Evolutionary conservation across 2,113 vertebrate genomes (phyloP).

Genomic region (Alethe castanea): DNA sequence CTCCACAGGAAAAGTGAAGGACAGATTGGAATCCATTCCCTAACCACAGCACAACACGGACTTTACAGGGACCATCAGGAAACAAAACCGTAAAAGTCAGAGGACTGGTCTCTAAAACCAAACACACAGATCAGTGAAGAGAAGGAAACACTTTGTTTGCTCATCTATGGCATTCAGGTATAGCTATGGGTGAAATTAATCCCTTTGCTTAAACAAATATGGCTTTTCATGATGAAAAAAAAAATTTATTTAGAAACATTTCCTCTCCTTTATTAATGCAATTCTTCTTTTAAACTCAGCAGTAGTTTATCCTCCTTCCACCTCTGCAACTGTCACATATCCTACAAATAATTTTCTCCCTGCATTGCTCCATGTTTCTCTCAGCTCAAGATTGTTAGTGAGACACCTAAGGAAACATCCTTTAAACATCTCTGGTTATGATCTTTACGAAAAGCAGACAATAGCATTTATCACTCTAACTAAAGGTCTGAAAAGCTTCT

Average conservation of each 20-base stretch:
- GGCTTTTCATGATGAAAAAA: not conserved
- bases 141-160: not conserved
- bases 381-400: not conserved
- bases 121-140: not conserved
- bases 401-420: not conserved
- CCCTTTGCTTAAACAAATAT: not conserved
- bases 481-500: not conserved
- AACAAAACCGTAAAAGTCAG: not conserved
- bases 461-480: not conserved
- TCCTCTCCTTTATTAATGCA: not conserved
- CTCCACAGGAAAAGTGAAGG: not conserved
- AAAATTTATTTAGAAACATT: not conserved
- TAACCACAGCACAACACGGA: accelerated
- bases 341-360: not conserved
- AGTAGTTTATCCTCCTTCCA: not conserved
- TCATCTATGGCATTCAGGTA: not conserved
- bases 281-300: not conserved
- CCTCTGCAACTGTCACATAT: not conserved
- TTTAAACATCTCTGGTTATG: not conserved
- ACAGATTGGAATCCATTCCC: not conserved
- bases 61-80: not conserved
- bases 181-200: not conserved
- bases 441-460: not conserved
- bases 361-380: not conserved
- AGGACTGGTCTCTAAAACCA: not conserved